A percentile compares a stretch with the other conserved stretches of the same genome.
Evolutionary conservation across 1,140 invertebrate species (phyloP).

Genomic region (Triops longicaudatus): DNA sequence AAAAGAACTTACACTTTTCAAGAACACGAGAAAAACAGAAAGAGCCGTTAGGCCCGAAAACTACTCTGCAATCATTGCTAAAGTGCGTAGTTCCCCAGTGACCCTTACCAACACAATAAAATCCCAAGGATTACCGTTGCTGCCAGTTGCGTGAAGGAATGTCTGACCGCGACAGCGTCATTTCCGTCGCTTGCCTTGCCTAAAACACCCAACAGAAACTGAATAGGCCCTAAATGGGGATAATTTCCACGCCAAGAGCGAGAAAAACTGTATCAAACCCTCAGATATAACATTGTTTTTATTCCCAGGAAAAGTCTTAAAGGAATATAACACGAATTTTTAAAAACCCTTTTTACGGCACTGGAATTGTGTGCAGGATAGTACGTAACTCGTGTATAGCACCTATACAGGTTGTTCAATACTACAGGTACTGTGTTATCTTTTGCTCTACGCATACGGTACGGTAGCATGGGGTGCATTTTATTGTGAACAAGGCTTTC

Average conservation of each 20-base stretch:
- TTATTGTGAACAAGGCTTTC: too few species aligned
- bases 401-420: too few species aligned
- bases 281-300: neutral
- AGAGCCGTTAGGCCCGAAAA: neutral
- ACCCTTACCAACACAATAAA: neutral
- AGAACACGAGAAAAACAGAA: neutral
- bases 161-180: neutral
- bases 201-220: neutral
- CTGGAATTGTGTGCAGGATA: too few species aligned
- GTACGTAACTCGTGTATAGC: too few species aligned
- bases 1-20: neutral
- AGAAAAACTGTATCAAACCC: neutral
- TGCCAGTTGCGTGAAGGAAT: neutral
- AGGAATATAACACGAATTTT: neutral
- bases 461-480: too few species aligned
- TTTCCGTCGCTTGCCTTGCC: neutral
- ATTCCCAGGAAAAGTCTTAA: neutral
- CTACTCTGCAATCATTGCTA: neutral
- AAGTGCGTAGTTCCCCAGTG: constrained; percentile 7
- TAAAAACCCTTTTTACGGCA: neutral
- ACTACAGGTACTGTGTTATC: too few species aligned
- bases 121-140: neutral
- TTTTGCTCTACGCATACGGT: too few species aligned
- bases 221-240: neutral
- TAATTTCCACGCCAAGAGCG: neutral